phyloP scores from a whole-genome alignment of 2,797 vertebrate genomes.

The Myotis myotis region DNA sequence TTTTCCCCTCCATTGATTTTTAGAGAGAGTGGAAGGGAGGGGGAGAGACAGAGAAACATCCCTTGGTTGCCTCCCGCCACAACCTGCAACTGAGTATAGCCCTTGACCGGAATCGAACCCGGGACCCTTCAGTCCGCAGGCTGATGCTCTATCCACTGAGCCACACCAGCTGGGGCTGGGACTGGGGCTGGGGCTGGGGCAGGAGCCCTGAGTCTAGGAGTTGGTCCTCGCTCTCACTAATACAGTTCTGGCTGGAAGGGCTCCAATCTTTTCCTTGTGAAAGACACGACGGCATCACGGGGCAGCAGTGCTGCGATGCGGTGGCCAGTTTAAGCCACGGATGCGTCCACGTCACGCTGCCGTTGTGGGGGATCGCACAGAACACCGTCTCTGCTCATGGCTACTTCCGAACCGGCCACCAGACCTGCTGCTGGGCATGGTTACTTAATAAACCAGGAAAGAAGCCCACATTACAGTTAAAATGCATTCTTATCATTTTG shows the following conservation, averaged over 20 bases:
- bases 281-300: fast-evolving
- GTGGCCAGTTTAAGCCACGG: fast-evolving
- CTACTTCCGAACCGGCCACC: background rate
- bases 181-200: background rate
- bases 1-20: too few relatives aligned
- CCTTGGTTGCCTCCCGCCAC: too few relatives aligned
- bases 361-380: fast-evolving
- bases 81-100: too few relatives aligned
- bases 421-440: background rate
- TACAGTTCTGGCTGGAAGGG: fast-evolving
- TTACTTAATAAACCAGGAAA: background rate
- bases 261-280: background rate
- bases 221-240: background rate
- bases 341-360: fast-evolving
- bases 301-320: fast-evolving
- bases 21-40: too few relatives aligned
- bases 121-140: too few relatives aligned
- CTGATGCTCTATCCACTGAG: too few relatives aligned
- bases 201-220: too few relatives aligned
- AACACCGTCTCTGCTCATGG: fast-evolving
- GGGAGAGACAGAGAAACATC: too few relatives aligned
- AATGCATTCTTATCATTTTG: too few relatives aligned
- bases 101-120: too few relatives aligned
- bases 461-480: background rate
- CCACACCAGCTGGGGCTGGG: too few relatives aligned